Evolutionary conservation across 2,888 invertebrate species (phyloP), one percentile per base, ranked within the genome.

Genomic region (Papilio protenor): DNA sequence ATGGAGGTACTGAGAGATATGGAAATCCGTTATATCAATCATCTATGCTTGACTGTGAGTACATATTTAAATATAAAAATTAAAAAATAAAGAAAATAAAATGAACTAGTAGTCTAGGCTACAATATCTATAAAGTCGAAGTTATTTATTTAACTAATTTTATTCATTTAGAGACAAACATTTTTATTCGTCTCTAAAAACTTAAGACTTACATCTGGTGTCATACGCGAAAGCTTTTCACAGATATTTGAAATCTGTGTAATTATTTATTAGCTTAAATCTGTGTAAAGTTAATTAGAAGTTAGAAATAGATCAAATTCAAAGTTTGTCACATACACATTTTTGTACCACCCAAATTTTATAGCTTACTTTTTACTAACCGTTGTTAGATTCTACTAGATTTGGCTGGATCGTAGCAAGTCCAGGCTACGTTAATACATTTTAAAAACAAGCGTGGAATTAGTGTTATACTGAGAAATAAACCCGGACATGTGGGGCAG

Each of bases 381-480:
- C 11, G 23, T 23, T 59, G 57, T 21, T 59, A 23, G 23, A 10
- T 23, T 59, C n/a, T 11, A 21, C 21, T 59, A 59, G 23, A 5
- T 5, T 61, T 27, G 16, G 4, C 6, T 59, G 3, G 27, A 10
- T 27, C 23, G 61, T 61, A 27, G 21, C 59, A 23, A n/a, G 23
- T 16, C 10, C 16, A 16, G 61, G 61, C 5, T 27, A 6, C 11
- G 61, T 61, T 27, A 27, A 23, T 23, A 27, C 27, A 27, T 27
- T 1, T 61, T 33, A 33, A 33, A 61, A 64, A 64, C 64, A 45
- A 45, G 21, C 21, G 12, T 45, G 10, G 18, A 27, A 66, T 45
- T 21, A 5, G 45, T 69, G 66, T 69, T 69, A 69, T 69, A 69
- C 21, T 45, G 45, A 45, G 45, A 69, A 69, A 69, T 21, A 3